Evolutionary conservation across 2,888 invertebrate genomes (phyloP).

Genomic region (Nomada fucata): DNA sequence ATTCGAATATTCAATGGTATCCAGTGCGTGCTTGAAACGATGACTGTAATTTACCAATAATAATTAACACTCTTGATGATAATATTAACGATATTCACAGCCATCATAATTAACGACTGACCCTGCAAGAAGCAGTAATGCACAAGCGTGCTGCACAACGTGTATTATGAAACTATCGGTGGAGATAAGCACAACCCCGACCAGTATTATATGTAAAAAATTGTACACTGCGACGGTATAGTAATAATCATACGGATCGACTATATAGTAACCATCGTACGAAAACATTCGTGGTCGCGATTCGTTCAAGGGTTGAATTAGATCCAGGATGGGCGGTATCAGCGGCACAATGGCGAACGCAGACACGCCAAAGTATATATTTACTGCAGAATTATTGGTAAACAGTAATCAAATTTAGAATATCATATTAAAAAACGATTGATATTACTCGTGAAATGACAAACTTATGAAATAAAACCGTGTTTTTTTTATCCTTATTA

Average conservation of each 20-base stretch:
- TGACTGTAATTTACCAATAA: not conserved
- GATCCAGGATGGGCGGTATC: not conserved
- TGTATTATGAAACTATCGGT: not conserved
- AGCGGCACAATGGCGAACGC: not conserved
- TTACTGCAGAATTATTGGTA: no score
- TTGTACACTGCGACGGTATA: not conserved
- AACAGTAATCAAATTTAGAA: no score
- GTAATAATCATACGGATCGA: not conserved
- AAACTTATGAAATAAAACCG: no score
- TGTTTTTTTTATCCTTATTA: no score
- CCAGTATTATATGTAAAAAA: not conserved
- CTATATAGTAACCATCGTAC: conserved; percentile 1
- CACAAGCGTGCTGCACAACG: conserved; percentile 7
- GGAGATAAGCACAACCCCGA: not conserved
- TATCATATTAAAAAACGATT: no score
- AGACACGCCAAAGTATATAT: no score
- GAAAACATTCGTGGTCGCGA: not conserved
- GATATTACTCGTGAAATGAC: no score
- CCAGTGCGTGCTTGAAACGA: conserved; percentile 11
- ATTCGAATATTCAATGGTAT: not conserved
- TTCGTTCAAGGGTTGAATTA: not conserved
- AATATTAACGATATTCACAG: not conserved
- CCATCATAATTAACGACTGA: not conserved
- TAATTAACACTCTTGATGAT: not conserved
- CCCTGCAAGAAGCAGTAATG: not conserved